phyloP scores from a whole-genome alignment of 2,113 vertebrate genomes.

The Apus apus region DNA sequence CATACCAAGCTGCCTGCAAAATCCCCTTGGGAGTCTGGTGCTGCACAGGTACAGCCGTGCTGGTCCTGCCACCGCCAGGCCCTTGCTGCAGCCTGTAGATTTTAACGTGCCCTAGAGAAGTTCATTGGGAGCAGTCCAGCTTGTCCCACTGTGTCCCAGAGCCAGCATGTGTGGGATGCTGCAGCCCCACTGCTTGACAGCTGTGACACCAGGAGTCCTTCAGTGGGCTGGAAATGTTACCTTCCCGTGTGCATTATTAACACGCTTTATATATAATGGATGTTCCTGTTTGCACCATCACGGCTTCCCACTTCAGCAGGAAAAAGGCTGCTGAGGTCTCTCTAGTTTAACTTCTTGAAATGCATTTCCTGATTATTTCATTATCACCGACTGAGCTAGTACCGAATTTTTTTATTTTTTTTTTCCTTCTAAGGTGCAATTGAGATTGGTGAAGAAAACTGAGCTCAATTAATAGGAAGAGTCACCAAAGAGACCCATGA shows the following conservation, averaged over 20 bases:
- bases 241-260: not conserved
- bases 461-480: not conserved
- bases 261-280: accelerated
- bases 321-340: not conserved
- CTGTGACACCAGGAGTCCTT: not conserved
- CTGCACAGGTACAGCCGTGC: accelerated
- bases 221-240: not conserved
- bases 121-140: not conserved
- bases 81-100: accelerated
- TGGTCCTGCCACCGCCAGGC: not conserved
- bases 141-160: accelerated
- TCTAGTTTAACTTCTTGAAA: not conserved
- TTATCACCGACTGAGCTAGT: not conserved
- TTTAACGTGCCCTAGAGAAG: accelerated
- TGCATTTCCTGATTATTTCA: not conserved
- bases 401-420: not conserved
- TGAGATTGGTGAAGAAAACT: not conserved
- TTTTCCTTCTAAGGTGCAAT: not conserved
- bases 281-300: accelerated
- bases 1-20: not conserved
- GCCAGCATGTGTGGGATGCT: accelerated
- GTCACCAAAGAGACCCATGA: not conserved
- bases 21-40: not conserved
- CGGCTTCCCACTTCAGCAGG: not conserved
- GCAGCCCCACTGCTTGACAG: accelerated